These are phyloP conservation scores for Anhinga rufa DNA, from an alignment of 2,113 vertebrate species.

Conservation along the genomic window DNA sequence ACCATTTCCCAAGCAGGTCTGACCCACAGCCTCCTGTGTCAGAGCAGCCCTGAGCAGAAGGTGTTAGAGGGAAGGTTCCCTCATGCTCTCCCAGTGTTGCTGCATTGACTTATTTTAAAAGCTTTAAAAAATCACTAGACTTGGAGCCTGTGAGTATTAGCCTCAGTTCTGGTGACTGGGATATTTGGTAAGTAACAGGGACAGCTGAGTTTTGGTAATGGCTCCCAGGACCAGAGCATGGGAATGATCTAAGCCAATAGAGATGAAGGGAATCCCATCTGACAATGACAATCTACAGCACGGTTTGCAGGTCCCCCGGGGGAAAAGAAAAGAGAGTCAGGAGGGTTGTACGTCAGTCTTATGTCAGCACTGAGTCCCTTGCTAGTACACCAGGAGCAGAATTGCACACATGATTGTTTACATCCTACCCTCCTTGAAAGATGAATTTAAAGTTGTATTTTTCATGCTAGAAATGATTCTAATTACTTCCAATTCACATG, in stretches of 20 bases:
- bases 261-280: not conserved
- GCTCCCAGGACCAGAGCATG: not conserved
- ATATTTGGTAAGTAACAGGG: not conserved
- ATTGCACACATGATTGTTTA: not conserved
- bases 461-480: not conserved
- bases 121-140: not conserved
- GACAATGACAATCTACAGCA: not conserved
- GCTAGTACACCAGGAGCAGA: not conserved
- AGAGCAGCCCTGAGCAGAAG: not conserved
- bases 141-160: not conserved
- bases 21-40: fast-evolving
- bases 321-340: not conserved
- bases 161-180: not conserved
- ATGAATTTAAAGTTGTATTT: not conserved
- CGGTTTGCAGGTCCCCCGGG: not conserved
- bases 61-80: not conserved
- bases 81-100: not conserved
- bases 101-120: not conserved
- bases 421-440: not conserved
- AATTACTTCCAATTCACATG: not conserved
- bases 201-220: not conserved
- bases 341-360: not conserved
- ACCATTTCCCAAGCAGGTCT: not conserved
- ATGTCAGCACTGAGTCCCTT: not conserved
- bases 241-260: not conserved